Evolutionary conservation across 1,140 invertebrate genomes (phyloP).

Genomic region (Lysiphlebus fabarum): DNA sequence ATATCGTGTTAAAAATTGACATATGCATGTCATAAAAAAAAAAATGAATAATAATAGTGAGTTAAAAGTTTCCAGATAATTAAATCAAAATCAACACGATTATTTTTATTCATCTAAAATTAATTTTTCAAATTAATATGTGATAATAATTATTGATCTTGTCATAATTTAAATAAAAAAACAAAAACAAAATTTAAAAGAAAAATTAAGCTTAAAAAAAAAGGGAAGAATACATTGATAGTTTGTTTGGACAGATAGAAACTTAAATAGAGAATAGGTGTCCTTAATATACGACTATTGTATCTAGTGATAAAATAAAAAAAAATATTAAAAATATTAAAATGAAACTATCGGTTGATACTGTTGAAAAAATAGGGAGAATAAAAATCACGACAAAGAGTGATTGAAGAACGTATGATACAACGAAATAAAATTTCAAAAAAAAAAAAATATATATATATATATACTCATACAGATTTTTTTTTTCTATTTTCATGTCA

Average conservation of each 20-base stretch:
- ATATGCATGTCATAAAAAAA: slow-evolving; percentile 3
- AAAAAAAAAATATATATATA: too few relatives aligned
- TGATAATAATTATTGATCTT: too few relatives aligned
- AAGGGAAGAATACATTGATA: slow-evolving; percentile 10
- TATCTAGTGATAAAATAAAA: slow-evolving; percentile 14
- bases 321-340: slow-evolving; percentile 12
- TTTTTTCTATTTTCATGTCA: slow-evolving; percentile 23
- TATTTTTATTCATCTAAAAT: too few relatives aligned
- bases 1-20: slow-evolving; percentile 26
- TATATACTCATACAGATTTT: slow-evolving; percentile 10
- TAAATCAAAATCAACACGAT: slow-evolving; percentile 12
- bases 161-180: too few relatives aligned
- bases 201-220: slow-evolving; percentile 5
- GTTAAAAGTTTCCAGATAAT: slow-evolving; percentile 7
- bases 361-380: slow-evolving; percentile 21
- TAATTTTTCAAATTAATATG: too few relatives aligned
- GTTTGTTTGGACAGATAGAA: slow-evolving; percentile 28
- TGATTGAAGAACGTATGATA: slow-evolving; percentile 21
- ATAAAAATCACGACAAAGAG: slow-evolving; percentile 22
- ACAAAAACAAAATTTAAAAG: background rate
- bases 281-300: slow-evolving; percentile 30
- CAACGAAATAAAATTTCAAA: slow-evolving; percentile 26
- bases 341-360: slow-evolving; percentile 18
- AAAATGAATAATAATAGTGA: background rate
- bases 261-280: slow-evolving; percentile 42